Conservation (phyloP, 2,888 invertebrate species). For the Sminthurides aquaticus region DNA sequence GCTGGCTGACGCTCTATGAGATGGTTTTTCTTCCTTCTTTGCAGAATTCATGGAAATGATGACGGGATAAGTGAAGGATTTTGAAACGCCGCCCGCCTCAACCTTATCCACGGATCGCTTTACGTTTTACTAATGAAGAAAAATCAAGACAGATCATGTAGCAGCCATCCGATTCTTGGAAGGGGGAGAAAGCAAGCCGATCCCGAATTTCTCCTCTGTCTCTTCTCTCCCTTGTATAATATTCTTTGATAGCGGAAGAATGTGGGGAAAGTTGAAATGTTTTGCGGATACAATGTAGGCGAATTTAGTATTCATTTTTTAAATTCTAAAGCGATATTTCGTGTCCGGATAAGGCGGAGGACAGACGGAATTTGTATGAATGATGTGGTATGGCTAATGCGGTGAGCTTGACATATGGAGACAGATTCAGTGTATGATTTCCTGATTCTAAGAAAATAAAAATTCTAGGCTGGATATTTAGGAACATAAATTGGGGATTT, state of each 20-base stretch:
- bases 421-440: not conserved
- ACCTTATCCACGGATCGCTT: not conserved
- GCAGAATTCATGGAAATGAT: conserved; percentile 8
- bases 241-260: no score
- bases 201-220: no score
- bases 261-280: no score
- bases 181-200: no score
- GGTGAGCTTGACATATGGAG: no score
- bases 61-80: not conserved
- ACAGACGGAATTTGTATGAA: not conserved
- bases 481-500: not conserved
- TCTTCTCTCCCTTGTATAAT: no score
- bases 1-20: no score
- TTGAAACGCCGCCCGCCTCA: not conserved
- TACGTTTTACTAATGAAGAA: not conserved
- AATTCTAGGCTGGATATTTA: not conserved
- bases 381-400: not conserved
- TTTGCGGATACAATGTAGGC: no score
- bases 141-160: not conserved
- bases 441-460: not conserved
- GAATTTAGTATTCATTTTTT: no score
- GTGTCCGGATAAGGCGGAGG: no score
- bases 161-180: not conserved
- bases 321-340: no score
- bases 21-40: no score